phyloP scores from a whole-genome alignment of 1,140 invertebrate genomes.

The Platorchestia sp. region DNA sequence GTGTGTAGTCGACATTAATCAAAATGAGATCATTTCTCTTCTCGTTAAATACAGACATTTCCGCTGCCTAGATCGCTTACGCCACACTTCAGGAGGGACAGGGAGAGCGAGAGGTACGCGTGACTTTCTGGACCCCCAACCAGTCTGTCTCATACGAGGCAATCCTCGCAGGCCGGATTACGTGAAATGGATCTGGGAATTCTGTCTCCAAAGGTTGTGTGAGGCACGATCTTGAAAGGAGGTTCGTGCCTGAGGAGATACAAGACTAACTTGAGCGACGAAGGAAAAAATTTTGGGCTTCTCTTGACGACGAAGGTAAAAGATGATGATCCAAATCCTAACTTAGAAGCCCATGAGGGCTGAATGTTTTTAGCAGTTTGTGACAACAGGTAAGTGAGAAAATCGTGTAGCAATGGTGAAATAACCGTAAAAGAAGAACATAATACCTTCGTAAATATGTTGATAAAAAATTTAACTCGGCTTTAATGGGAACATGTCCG shows the following conservation, averaged over 20 bases:
- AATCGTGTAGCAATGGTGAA: too few species aligned
- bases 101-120: not conserved
- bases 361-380: not conserved
- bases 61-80: too few species aligned
- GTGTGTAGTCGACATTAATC: not conserved
- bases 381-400: too few species aligned
- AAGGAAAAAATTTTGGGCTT: not conserved
- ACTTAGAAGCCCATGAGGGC: not conserved
- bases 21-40: too few species aligned
- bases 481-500: too few species aligned
- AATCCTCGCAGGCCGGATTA: constrained; percentile 18
- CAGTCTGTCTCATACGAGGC: not conserved
- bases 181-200: constrained; percentile 4
- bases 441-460: too few species aligned
- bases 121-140: not conserved
- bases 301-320: not conserved
- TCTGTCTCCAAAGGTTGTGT: not conserved
- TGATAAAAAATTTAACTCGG: too few species aligned
- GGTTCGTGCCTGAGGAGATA: not conserved
- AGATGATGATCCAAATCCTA: not conserved
- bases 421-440: too few species aligned
- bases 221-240: not conserved
- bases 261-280: not conserved
- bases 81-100: too few species aligned
- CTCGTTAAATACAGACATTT: too few species aligned